A percentile compares a stretch with the other conserved stretches of the same genome.
phyloP scores from a whole-genome alignment of 2,113 vertebrate species.

The Protobothrops mucrosquamatus region DNA sequence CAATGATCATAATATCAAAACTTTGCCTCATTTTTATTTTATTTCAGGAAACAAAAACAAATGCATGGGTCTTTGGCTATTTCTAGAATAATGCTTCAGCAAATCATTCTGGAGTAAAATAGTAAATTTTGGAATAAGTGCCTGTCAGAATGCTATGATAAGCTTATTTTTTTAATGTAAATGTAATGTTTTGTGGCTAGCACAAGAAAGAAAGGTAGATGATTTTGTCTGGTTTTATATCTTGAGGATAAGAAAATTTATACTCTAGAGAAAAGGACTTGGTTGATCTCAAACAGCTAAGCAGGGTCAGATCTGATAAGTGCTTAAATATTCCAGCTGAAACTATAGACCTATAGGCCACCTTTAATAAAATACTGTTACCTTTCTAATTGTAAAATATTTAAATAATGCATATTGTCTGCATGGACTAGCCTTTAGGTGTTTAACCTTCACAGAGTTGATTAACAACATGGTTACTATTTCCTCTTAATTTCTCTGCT shows the following conservation, averaged over 20 bases:
- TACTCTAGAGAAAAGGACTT: not conserved
- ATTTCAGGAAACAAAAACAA: not conserved
- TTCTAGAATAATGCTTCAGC: conserved; percentile 2
- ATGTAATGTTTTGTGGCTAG: not conserved
- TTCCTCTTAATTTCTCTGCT: not conserved
- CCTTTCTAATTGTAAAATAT: not conserved
- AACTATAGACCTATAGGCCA: not conserved
- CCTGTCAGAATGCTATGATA: not conserved
- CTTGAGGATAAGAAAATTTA: not conserved
- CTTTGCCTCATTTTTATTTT: not conserved
- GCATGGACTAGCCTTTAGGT: not conserved
- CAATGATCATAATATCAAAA: not conserved
- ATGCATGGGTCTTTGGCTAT: not conserved
- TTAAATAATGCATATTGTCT: not conserved
- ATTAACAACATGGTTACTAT: not conserved
- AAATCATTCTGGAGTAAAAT: not conserved
- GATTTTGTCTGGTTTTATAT: not conserved
- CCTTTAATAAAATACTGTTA: not conserved
- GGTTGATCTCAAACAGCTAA: not conserved
- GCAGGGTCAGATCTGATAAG: not conserved
- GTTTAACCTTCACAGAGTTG: not conserved
- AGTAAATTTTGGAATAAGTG: conserved; percentile 5
- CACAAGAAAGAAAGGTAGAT: not conserved
- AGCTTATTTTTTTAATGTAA: not conserved
- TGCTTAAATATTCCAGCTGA: not conserved